A percentile compares a stretch with the other conserved stretches of the same genome.
Conservation (phyloP, 2,888 invertebrate genomes). For the Frankliniella intonsa region DNA sequence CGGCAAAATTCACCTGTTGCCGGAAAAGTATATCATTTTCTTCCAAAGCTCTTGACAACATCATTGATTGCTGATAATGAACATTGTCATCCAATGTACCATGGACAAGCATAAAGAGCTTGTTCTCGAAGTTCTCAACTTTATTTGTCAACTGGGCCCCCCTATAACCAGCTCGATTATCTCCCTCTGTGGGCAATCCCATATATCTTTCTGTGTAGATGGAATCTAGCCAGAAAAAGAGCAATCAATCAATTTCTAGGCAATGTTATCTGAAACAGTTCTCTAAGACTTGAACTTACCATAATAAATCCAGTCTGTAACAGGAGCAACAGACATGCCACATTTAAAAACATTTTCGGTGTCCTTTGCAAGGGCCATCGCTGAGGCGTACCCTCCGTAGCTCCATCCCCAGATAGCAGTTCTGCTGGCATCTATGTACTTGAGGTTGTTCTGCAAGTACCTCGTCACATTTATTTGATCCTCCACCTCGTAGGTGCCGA, state of each 20-base stretch:
- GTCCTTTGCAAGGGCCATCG: constrained; percentile 79
- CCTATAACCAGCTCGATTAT: constrained; percentile 69
- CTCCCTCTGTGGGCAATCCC: constrained; percentile 69
- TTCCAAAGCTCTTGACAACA: constrained; percentile 81
- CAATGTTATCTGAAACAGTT: not conserved
- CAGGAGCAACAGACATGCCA: constrained; percentile 92
- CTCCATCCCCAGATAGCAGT: constrained; percentile 99
- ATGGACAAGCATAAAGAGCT: constrained; percentile 85
- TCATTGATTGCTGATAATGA: constrained; percentile 94
- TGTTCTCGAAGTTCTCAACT: constrained; percentile 60
- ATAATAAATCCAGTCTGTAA: constrained; percentile 93
- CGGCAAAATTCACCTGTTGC: constrained; percentile 65
- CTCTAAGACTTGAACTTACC: constrained; percentile 55
- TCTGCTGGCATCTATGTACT: constrained; percentile 71
- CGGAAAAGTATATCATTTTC: constrained; percentile 81
- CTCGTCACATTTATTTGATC: constrained; percentile 87
- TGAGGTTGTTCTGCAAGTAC: constrained; percentile 58
- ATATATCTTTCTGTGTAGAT: constrained; percentile 97
- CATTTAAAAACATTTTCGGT: constrained; percentile 75
- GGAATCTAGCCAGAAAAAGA: constrained; percentile 63
- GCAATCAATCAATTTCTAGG: not conserved
- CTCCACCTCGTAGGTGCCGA: constrained; percentile 85
- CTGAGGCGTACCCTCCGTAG: constrained; percentile 92
- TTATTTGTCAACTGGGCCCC: constrained; percentile 70
- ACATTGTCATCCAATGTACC: constrained; percentile 95